A percentile compares a stretch with the other conserved stretches of the same genome.
phyloP scores from a whole-genome alignment of 30 jellyfish, hydroid and myxozoan species.

The Hydractinia symbiolongicarpus region DNA sequence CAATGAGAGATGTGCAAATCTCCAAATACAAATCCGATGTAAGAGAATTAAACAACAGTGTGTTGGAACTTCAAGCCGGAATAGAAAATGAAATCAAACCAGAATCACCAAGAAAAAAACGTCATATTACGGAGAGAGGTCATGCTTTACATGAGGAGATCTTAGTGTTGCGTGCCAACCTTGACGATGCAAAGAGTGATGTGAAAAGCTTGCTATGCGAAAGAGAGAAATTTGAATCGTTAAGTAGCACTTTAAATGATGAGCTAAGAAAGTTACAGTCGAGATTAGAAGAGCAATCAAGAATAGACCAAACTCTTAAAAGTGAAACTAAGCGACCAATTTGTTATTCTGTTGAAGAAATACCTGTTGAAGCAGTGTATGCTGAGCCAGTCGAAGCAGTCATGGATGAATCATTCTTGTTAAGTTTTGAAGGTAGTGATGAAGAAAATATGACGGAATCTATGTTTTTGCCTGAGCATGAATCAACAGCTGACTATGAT shows the following conservation, averaged over 20 bases:
- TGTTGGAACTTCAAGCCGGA: not conserved
- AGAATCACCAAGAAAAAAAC: not conserved
- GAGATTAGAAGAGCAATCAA: constrained; percentile 22
- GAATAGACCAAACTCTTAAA: not conserved
- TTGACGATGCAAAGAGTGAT: constrained; percentile 32
- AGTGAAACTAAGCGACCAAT: not conserved
- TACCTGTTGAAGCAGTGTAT: constrained; percentile 1
- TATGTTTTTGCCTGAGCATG: too few relatives aligned
- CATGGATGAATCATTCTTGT: not conserved
- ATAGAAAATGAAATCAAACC: not conserved
- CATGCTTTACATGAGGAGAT: constrained; percentile 20
- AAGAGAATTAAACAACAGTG: not conserved
- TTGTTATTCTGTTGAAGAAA: not conserved
- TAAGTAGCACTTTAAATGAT: constrained; percentile 39
- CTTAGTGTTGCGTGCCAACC: constrained; percentile 16
- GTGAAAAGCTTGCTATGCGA: constrained; percentile 35
- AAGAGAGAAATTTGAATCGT: constrained; percentile 28
- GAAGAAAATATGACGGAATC: not conserved
- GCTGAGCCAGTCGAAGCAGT: not conserved
- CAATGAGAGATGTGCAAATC: not conserved
- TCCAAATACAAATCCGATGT: not conserved
- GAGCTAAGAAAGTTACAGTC: constrained; percentile 40
- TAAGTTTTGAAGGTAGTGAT: not conserved
- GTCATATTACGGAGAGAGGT: not conserved
- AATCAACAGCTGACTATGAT: not conserved